Percentiles rank a stretch among this genome's conserved stretches.
Evolutionary conservation across 1,140 invertebrate genomes (phyloP).

Genomic region (Drosophila rhopaloa): DNA sequence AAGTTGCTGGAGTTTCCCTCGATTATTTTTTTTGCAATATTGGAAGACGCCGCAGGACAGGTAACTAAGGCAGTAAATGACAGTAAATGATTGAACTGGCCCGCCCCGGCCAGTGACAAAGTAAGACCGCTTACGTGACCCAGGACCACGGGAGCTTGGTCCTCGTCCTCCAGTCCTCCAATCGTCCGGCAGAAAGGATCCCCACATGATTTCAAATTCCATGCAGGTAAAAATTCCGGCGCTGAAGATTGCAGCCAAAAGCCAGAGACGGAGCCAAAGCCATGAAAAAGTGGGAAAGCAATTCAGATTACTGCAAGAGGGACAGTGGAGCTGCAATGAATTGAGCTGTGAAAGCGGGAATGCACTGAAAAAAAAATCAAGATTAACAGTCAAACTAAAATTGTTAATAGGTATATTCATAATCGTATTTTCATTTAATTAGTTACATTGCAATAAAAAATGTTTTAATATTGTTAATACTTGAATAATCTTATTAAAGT

Average conservation of each 20-base stretch:
- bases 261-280: constrained; percentile 44
- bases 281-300: constrained; percentile 77
- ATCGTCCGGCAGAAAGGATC: constrained; percentile 6
- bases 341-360: constrained; percentile 40
- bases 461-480: no score
- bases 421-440: no score
- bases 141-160: constrained; percentile 5
- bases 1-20: constrained; percentile 42
- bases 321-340: constrained; percentile 65
- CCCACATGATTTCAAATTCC: constrained; percentile 74
- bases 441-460: no score
- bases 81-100: constrained; percentile 78
- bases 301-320: constrained; percentile 71
- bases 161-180: neutral
- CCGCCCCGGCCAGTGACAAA: constrained; percentile 65
- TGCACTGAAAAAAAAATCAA: constrained; percentile 9
- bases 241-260: constrained; percentile 69
- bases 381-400: no score
- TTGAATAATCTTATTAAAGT: no score
- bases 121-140: constrained; percentile 80
- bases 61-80: constrained; percentile 74
- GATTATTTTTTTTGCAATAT: constrained; percentile 30
- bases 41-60: constrained; percentile 49
- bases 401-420: no score
- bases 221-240: constrained; percentile 72